A percentile compares a stretch with the other conserved stretches of the same genome.
phyloP scores from a whole-genome alignment of 2,888 invertebrate genomes.

The Heteromyza rotundicornis region DNA sequence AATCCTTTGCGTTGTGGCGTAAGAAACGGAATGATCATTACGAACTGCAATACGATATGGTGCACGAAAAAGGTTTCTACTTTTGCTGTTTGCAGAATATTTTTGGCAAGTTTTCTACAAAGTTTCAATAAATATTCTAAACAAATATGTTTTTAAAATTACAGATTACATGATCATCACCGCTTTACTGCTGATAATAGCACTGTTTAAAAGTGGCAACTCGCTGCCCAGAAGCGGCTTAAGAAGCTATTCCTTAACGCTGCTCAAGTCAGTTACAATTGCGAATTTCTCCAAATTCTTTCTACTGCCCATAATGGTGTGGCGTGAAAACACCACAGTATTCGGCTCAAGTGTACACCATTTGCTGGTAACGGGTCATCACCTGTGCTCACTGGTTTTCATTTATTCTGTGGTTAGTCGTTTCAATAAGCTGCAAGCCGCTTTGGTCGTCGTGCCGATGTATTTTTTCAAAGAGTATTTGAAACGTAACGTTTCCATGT shows the following conservation, averaged over 20 bases:
- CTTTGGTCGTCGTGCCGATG: constrained; percentile 43
- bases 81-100: constrained; percentile 65
- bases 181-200: constrained; percentile 37
- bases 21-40: constrained; percentile 47
- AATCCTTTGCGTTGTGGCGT: constrained; percentile 78
- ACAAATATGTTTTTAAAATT: constrained; percentile 11
- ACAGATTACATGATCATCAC: constrained; percentile 48
- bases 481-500: constrained; percentile 38
- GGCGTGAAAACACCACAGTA: constrained; percentile 64
- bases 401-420: constrained; percentile 66
- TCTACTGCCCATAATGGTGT: constrained; percentile 70
- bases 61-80: constrained; percentile 69
- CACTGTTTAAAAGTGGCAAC: constrained; percentile 29
- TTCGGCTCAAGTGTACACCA: constrained; percentile 64
- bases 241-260: constrained; percentile 36
- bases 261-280: constrained; percentile 68
- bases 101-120: constrained; percentile 43
- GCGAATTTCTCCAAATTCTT: constrained; percentile 69
- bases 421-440: constrained; percentile 36
- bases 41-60: constrained; percentile 55
- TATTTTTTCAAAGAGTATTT: constrained; percentile 51
- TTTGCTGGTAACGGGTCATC: constrained; percentile 70
- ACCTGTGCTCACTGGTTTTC: constrained; percentile 69
- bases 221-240: constrained; percentile 29
- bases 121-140: background rate